Evolutionary conservation across 1,140 invertebrate genomes (phyloP).

Genomic region (Macrostomum lignano): DNA sequence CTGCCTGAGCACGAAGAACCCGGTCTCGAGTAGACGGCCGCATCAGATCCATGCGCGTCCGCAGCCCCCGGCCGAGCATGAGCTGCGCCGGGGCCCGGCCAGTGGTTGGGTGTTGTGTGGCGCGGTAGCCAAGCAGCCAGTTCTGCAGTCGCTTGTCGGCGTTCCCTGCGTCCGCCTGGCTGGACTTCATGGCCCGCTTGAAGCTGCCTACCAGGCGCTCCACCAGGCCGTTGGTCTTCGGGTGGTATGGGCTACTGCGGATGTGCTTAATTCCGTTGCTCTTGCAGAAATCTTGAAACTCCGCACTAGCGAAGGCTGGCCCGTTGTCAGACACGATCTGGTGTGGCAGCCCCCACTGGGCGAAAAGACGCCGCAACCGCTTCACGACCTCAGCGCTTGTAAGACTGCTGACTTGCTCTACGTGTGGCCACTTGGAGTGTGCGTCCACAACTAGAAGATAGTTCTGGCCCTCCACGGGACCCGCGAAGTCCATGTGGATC

Average conservation of each 20-base stretch:
- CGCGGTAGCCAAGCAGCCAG: no score
- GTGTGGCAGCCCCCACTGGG: conserved; percentile 9
- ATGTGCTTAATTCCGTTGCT: conserved; percentile 9
- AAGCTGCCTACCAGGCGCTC: no score
- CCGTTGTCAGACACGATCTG: conserved; percentile 10
- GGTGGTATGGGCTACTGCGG: conserved; percentile 12
- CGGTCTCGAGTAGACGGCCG: no score
- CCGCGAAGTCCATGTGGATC: conserved; percentile 29
- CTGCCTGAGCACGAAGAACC: no score
- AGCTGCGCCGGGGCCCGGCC: no score
- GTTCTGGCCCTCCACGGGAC: conserved; percentile 14
- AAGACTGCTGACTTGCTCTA: conserved; percentile 8
- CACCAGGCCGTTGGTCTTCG: conserved; percentile 14
- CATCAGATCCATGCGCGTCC: no score
- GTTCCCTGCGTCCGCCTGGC: no score
- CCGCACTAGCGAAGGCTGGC: conserved; percentile 8
- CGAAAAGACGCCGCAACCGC: conserved; percentile 10
- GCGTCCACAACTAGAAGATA: conserved; percentile 27
- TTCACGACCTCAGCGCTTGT: conserved; percentile 8
- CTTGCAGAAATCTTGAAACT: conserved; percentile 8
- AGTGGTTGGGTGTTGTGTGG: no score
- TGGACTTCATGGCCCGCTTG: no score
- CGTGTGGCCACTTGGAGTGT: conserved; percentile 30
- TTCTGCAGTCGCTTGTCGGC: no score
- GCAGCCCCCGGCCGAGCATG: no score